These are phyloP conservation scores for Pterocles gutturalis DNA, from an alignment of 2,113 vertebrate genomes.

Conservation along the genomic window DNA sequence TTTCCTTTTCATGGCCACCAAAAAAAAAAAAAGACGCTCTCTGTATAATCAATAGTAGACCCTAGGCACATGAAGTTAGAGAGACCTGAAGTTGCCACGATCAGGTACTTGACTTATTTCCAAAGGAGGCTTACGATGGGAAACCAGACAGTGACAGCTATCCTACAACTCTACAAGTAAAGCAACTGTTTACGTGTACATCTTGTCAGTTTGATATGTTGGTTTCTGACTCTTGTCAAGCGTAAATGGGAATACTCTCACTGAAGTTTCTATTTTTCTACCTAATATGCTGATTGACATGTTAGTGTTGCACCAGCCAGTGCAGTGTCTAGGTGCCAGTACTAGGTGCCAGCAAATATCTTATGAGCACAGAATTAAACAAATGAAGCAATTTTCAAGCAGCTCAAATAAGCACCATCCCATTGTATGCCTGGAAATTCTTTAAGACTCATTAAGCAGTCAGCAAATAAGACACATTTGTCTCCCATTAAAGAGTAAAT, in stretches of 20 bases:
- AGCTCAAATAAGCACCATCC: neutral
- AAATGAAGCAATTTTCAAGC: neutral
- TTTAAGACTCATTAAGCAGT: constrained; percentile 17
- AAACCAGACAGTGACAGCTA: neutral
- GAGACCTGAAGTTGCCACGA: neutral
- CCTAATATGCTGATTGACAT: neutral
- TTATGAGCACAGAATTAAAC: neutral
- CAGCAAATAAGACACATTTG: constrained; percentile 18
- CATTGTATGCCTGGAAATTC: neutral
- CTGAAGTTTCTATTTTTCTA: neutral
- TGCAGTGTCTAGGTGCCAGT: neutral
- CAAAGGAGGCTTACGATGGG: neutral
- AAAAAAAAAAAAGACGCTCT: neutral
- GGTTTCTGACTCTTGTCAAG: neutral
- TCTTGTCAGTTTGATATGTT: neutral
- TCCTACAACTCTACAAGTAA: neutral
- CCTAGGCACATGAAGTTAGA: neutral
- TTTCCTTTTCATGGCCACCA: neutral
- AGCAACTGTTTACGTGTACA: neutral
- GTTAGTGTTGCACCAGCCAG: neutral
- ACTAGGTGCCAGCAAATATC: neutral
- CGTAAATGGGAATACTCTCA: neutral
- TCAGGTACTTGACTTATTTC: neutral
- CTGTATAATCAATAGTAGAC: neutral
- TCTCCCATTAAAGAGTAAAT: constrained; percentile 29